phyloP scores from a whole-genome alignment of 2,888 invertebrate genomes.

The Pachydiplax longipennis region DNA sequence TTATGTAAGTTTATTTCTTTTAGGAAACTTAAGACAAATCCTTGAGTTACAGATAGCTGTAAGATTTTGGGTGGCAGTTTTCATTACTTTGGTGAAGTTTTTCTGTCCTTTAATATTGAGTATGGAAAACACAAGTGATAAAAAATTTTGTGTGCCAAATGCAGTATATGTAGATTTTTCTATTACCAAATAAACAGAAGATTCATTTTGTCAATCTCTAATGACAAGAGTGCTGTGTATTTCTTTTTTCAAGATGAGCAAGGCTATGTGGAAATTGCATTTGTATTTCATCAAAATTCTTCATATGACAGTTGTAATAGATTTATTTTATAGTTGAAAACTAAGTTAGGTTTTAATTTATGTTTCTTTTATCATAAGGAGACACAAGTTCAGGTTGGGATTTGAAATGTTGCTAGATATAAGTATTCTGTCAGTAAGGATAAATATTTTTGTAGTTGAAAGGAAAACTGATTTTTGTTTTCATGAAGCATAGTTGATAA shows the following conservation, averaged over 20 bases:
- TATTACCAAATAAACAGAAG: not conserved
- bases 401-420: constrained; percentile 34
- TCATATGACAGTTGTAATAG: not conserved
- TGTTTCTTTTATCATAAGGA: not conserved
- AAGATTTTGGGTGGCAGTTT: constrained; percentile 8
- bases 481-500: constrained; percentile 16
- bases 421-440: constrained; percentile 40
- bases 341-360: not conserved
- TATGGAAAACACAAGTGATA: not conserved
- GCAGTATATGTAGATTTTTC: constrained; percentile 9
- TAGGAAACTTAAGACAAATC: not conserved
- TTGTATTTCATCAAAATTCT: not conserved
- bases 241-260: not conserved
- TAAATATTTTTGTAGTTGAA: constrained; percentile 42
- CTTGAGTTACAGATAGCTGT: constrained; percentile 1
- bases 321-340: not conserved
- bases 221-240: not conserved
- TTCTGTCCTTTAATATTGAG: not conserved
- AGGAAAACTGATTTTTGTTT: constrained; percentile 28
- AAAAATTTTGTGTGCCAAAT: constrained; percentile 35
- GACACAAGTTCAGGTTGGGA: constrained; percentile 27
- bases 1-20: constrained; percentile 1
- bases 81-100: constrained; percentile 8
- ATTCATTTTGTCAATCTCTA: not conserved
- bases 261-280: constrained; percentile 10